A percentile compares a stretch with the other conserved stretches of the same genome.
Conservation (phyloP, 1,140 invertebrate species). For the Musca domestica region DNA sequence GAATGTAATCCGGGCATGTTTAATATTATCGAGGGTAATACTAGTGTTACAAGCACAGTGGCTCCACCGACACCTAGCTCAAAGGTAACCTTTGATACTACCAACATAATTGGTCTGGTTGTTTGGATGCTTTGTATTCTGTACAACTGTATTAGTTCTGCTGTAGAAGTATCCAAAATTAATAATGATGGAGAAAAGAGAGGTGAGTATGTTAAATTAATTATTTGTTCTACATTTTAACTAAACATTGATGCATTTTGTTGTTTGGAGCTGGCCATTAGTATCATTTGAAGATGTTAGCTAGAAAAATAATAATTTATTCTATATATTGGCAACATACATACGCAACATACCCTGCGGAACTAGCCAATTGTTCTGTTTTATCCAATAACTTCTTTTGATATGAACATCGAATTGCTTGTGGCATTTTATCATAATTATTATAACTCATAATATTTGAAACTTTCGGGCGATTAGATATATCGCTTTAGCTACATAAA, state of each 20-base stretch:
- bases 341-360: too few species aligned
- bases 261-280: too few species aligned
- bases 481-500: too few species aligned
- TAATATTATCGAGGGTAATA: conserved; percentile 34
- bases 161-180: conserved; percentile 61
- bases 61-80: conserved; percentile 37
- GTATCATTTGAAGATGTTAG: too few species aligned
- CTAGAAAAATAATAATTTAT: too few species aligned
- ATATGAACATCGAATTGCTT: too few species aligned
- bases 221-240: conserved; percentile 8
- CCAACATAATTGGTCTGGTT: conserved; percentile 85
- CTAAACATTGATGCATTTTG: background rate
- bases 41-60: conserved; percentile 35
- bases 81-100: conserved; percentile 72
- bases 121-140: conserved; percentile 95
- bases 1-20: conserved; percentile 77
- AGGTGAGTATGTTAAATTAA: conserved; percentile 34
- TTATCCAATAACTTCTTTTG: too few species aligned
- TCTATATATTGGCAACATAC: too few species aligned
- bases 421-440: too few species aligned
- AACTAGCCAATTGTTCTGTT: too few species aligned
- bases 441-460: too few species aligned
- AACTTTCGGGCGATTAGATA: too few species aligned
- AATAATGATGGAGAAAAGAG: conserved; percentile 48
- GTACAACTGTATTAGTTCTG: conserved; percentile 87